phyloP scores from a whole-genome alignment of 1,140 invertebrate species.

The Pygmarrhopalites habei region DNA sequence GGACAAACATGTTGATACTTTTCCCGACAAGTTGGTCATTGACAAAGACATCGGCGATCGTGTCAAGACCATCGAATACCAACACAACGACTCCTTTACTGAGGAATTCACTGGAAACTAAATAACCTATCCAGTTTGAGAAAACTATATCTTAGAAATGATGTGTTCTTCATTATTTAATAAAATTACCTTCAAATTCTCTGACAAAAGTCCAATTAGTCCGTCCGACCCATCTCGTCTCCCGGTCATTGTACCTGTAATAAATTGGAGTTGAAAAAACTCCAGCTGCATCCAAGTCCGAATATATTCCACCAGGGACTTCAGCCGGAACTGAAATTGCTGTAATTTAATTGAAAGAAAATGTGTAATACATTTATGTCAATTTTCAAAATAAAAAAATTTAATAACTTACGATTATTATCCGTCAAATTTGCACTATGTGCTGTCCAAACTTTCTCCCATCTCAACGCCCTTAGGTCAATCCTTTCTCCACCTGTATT shows the following conservation, averaged over 20 bases:
- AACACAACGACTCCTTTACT: constrained; percentile 48
- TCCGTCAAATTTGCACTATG: background rate
- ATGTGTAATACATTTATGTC: background rate
- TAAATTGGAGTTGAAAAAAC: constrained; percentile 48
- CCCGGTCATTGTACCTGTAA: constrained; percentile 60
- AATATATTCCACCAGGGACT: constrained; percentile 79
- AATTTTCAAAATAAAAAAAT: background rate
- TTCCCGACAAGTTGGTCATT: constrained; percentile 61
- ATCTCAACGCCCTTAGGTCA: background rate
- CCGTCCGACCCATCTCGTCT: constrained; percentile 67
- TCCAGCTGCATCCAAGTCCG: constrained; percentile 57
- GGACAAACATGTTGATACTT: constrained; percentile 81
- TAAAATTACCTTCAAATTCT: background rate
- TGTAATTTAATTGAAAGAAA: constrained; percentile 41
- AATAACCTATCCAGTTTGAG: background rate
- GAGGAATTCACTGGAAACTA: constrained; percentile 38
- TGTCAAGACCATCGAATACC: constrained; percentile 81
- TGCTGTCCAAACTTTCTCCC: background rate
- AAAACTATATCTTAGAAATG: background rate
- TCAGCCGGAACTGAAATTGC: constrained; percentile 47
- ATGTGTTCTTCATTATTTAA: background rate
- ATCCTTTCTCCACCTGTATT: background rate
- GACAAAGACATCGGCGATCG: constrained; percentile 63
- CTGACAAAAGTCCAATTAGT: background rate
- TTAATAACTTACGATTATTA: background rate